Conservation (phyloP, 2,113 vertebrate species). For the Amblyopsis rosae region DNA sequence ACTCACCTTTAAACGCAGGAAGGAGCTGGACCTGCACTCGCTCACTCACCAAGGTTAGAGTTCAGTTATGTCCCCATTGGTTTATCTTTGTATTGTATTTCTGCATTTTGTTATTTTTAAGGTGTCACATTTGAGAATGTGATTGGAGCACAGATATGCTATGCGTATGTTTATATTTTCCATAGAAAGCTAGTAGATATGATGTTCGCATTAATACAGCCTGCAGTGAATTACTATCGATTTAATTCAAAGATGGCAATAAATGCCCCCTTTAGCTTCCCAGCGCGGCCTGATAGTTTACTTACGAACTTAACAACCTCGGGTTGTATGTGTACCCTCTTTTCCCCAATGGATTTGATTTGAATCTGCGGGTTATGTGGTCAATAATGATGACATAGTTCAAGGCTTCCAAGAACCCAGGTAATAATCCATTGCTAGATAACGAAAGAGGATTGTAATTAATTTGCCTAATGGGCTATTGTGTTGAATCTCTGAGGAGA, state of each 20-base stretch:
- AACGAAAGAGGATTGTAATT: not conserved
- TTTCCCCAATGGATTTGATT: too few relatives aligned
- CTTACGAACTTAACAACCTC: constrained; percentile 33
- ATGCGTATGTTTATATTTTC: not conserved
- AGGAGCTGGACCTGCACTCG: constrained; percentile 86
- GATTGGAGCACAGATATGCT: constrained; percentile 9
- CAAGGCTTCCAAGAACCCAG: too few relatives aligned
- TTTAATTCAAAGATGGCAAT: constrained; percentile 28
- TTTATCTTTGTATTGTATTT: not conserved
- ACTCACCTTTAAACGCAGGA: constrained; percentile 84
- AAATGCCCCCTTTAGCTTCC: constrained; percentile 29
- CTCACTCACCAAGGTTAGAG: constrained; percentile 82
- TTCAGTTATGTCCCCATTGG: not conserved
- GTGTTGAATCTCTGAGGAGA: not conserved
- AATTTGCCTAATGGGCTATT: not conserved
- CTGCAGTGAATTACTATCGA: constrained; percentile 54
- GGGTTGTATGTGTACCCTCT: constrained; percentile 13
- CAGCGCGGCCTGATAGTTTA: constrained; percentile 35
- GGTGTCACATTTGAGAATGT: not conserved
- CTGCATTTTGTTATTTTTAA: not conserved
- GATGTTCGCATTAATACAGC: constrained; percentile 41
- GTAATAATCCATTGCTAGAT: too few relatives aligned
- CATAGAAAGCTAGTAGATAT: constrained; percentile 42
- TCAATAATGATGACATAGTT: too few relatives aligned
- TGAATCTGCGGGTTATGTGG: not conserved